Evolutionary conservation across 2,888 invertebrate species (phyloP).

Genomic region (Agonopterix alstromeriana): DNA sequence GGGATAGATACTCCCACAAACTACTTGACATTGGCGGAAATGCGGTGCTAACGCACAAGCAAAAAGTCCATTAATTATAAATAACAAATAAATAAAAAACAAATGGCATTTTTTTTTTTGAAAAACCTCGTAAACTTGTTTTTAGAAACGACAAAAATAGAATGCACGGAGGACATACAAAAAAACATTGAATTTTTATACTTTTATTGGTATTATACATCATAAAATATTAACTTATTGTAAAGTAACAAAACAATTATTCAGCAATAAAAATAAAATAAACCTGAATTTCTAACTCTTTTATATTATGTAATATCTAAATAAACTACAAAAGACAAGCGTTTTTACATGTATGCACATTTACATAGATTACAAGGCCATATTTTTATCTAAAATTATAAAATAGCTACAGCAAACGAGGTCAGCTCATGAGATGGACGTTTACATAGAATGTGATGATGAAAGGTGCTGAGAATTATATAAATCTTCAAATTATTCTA

Average conservation of each 20-base stretch:
- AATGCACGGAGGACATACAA: too few relatives aligned
- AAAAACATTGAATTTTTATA: slow-evolving; percentile 16
- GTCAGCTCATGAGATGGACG: slow-evolving; percentile 14
- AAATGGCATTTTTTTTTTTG: too few relatives aligned
- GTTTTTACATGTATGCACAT: slow-evolving; percentile 61
- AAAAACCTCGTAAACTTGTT: too few relatives aligned
- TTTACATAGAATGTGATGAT: slow-evolving; percentile 12
- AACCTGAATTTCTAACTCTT: slow-evolving; percentile 51
- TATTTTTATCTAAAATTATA: slow-evolving; percentile 5
- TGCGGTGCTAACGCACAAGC: too few relatives aligned
- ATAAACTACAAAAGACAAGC: slow-evolving; percentile 39
- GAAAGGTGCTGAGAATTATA: background rate
- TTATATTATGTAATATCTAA: slow-evolving; percentile 37
- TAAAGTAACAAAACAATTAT: slow-evolving; percentile 63
- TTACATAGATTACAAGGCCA: slow-evolving; percentile 68
- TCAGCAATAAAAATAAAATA: slow-evolving; percentile 50
- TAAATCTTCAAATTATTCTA: background rate
- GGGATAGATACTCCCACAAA: too few relatives aligned
- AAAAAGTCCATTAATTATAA: too few relatives aligned
- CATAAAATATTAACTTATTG: slow-evolving; percentile 50
- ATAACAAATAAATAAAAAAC: too few relatives aligned
- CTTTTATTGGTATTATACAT: slow-evolving; percentile 50
- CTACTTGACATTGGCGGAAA: too few relatives aligned
- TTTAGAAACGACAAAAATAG: too few relatives aligned
- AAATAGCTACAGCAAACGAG: slow-evolving; percentile 19